Conservation (phyloP, 53 echinoderm and acorn worm species). For the Zoroaster sp. region DNA sequence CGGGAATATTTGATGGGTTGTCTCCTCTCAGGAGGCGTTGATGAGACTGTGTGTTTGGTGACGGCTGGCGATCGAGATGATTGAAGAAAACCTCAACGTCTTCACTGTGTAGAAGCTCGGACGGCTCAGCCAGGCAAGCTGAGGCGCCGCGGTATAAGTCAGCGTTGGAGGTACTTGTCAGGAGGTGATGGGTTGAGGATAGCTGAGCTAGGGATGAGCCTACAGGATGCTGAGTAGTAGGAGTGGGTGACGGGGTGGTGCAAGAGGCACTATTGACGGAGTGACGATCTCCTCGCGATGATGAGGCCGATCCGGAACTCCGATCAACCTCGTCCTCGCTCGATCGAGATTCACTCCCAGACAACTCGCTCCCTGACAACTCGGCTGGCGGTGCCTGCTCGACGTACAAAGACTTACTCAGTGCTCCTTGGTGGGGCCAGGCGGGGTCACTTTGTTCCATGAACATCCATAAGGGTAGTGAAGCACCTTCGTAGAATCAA, state of each 20-base stretch:
- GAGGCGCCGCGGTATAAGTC: conserved; percentile 27
- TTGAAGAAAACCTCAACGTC: conserved; percentile 78
- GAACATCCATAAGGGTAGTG: conserved; percentile 59
- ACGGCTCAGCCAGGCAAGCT: conserved; percentile 54
- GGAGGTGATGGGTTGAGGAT: neutral
- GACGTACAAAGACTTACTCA: conserved; percentile 2
- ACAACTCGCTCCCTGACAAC: neutral
- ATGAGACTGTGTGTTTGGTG: conserved; percentile 32
- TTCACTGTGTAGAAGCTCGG: conserved; percentile 61
- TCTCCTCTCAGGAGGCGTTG: neutral
- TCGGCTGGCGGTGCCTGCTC: neutral
- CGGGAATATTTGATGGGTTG: neutral
- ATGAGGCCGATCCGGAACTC: conserved; percentile 16
- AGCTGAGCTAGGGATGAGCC: neutral
- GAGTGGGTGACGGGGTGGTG: neutral
- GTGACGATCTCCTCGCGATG: conserved; percentile 16
- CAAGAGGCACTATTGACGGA: conserved; percentile 12
- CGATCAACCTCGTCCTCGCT: conserved; percentile 39
- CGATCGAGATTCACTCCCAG: conserved; percentile 31
- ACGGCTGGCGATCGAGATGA: conserved; percentile 59
- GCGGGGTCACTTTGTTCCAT: conserved; percentile 63
- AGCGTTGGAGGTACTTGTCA: neutral
- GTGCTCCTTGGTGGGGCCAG: conserved; percentile 57
- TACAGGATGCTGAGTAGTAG: neutral
- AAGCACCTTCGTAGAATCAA: conserved; percentile 46